These are phyloP conservation scores for Delichon dasypus DNA, from an alignment of 2,797 vertebrate genomes.

Conservation along the genomic window DNA sequence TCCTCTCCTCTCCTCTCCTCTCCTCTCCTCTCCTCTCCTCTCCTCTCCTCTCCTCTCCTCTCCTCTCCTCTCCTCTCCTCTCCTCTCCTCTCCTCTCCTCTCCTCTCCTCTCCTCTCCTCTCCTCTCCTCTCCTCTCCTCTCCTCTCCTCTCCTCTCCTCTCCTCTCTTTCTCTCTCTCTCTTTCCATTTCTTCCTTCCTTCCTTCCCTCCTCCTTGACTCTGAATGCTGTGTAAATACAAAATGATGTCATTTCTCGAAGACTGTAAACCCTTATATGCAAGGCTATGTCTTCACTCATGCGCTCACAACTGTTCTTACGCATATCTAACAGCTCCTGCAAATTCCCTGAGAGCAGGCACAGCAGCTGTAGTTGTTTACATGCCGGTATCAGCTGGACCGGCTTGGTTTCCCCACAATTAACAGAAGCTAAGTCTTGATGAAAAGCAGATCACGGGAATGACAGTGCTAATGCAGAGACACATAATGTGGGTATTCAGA, in stretches of 20 bases:
- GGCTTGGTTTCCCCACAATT: background rate
- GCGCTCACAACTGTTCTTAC: background rate
- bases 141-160: too few relatives aligned
- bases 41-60: too few relatives aligned
- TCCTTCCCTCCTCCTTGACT: background rate
- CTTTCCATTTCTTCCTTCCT: too few relatives aligned
- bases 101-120: too few relatives aligned
- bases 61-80: too few relatives aligned
- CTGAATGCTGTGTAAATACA: background rate
- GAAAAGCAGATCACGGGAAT: constrained; percentile 24
- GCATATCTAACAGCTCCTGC: background rate
- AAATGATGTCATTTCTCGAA: background rate
- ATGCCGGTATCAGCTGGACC: background rate
- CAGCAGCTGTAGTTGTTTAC: background rate
- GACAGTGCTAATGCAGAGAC: background rate
- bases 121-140: too few relatives aligned
- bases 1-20: too few relatives aligned
- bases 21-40: too few relatives aligned
- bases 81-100: too few relatives aligned
- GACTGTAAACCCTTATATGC: background rate
- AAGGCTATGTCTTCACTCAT: background rate
- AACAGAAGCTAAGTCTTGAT: constrained; percentile 32
- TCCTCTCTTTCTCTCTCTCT: too few relatives aligned
- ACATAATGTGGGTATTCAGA: constrained; percentile 55
- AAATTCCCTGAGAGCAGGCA: background rate